Percentiles rank a stretch among this genome's conserved stretches.
Conservation (phyloP, 1,140 invertebrate genomes). For the Thrips palmi region DNA sequence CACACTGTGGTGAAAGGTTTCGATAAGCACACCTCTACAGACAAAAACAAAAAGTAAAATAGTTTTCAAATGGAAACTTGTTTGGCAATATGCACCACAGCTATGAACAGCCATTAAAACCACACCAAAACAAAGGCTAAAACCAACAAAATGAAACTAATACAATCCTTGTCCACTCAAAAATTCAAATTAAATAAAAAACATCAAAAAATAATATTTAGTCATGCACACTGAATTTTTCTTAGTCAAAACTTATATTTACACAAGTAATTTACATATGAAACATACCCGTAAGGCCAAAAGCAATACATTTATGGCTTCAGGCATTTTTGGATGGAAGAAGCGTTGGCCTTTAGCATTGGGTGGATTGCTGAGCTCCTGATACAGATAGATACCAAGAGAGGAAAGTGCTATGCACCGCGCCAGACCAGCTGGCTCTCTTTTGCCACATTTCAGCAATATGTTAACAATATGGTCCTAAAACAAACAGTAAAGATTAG, state of each 20-base stretch:
- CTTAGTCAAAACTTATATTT: conserved; percentile 3
- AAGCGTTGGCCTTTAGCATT: conserved; percentile 1
- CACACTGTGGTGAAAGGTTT: too few relatives aligned
- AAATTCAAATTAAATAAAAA: conserved; percentile 2
- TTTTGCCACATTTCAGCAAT: conserved; percentile 64
- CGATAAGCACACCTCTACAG: too few relatives aligned
- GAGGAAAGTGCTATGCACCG: conserved; percentile 77
- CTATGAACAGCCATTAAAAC: too few relatives aligned
- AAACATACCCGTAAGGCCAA: conserved; percentile 56
- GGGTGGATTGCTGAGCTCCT: conserved; percentile 45
- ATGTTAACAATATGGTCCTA: conserved; percentile 79
- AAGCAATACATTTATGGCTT: conserved; percentile 61
- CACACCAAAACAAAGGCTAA: not conserved
- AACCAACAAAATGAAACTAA: not conserved
- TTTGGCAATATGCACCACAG: too few relatives aligned
- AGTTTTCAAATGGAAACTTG: too few relatives aligned
- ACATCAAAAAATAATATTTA: not conserved
- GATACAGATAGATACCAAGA: conserved; percentile 68
- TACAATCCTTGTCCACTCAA: not conserved
- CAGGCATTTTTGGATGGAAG: conserved; percentile 48
- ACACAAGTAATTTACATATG: too few relatives aligned
- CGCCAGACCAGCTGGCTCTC: conserved; percentile 74
- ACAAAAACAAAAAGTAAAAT: too few relatives aligned
- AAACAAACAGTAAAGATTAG: conserved; percentile 18
- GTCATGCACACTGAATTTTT: not conserved